Evolutionary conservation across 2,113 vertebrate genomes (phyloP).

Genomic region (Acrocephalus arundinaceus): DNA sequence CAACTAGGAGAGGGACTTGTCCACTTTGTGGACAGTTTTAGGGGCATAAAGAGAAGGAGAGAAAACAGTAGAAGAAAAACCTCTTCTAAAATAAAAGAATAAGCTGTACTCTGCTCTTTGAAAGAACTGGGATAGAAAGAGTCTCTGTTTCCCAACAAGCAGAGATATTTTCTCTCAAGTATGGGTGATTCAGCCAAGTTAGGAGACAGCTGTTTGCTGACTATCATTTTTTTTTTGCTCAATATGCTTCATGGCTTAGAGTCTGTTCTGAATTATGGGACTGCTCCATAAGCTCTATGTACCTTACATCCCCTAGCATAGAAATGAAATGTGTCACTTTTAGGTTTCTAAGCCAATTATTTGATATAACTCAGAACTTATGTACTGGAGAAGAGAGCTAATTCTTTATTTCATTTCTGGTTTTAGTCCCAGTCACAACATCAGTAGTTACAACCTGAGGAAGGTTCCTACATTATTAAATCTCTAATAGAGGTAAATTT

Average conservation of each 20-base stretch:
- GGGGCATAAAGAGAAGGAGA: background rate
- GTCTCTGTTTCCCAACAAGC: background rate
- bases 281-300: background rate
- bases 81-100: background rate
- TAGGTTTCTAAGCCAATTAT: background rate
- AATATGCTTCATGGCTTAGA: background rate
- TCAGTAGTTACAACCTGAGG: background rate
- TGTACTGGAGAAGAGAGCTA: background rate
- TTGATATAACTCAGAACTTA: background rate
- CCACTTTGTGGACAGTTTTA: background rate
- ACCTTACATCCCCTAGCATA: background rate
- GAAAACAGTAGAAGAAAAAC: background rate
- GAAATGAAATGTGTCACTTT: background rate
- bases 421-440: conserved; percentile 13
- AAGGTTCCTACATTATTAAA: background rate
- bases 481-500: conserved; percentile 24
- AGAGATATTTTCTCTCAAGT: background rate
- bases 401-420: conserved; percentile 23
- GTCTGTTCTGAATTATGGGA: background rate
- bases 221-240: background rate
- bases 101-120: background rate
- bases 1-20: background rate
- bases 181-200: background rate
- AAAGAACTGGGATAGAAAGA: background rate
- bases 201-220: background rate